Conservation (phyloP, 2,113 vertebrate species). For the Actinemys pallida region DNA sequence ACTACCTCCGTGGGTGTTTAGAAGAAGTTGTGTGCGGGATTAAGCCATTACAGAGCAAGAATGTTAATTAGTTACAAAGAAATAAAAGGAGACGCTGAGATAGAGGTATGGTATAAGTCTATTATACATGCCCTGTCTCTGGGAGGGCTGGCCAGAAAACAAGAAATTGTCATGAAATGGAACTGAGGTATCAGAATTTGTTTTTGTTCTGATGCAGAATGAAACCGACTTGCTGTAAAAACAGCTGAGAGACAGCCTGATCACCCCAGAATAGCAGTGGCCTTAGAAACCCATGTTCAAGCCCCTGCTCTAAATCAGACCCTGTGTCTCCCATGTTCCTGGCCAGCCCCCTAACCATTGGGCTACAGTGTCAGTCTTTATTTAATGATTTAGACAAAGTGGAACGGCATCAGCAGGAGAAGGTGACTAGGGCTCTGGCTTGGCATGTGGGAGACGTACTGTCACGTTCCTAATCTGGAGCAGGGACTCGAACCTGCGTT, state of each 20-base stretch:
- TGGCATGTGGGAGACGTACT: background rate
- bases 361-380: background rate
- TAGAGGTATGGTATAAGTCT: background rate
- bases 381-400: background rate
- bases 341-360: background rate
- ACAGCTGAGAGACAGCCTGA: background rate
- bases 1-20: background rate
- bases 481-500: background rate
- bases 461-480: background rate
- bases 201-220: background rate
- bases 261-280: background rate
- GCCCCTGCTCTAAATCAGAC: background rate
- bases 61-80: conserved; percentile 8
- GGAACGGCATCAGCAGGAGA: background rate
- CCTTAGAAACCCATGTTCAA: background rate
- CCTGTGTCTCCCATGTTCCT: background rate
- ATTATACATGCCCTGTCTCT: accelerated
- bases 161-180: background rate
- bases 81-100: background rate
- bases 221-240: background rate
- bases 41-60: background rate
- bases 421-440: background rate
- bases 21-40: background rate
- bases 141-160: background rate
- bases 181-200: background rate